Percentiles rank a stretch among this genome's conserved stretches.
Conservation (phyloP, 2,797 vertebrate species). For the Scolopax rusticola region DNA sequence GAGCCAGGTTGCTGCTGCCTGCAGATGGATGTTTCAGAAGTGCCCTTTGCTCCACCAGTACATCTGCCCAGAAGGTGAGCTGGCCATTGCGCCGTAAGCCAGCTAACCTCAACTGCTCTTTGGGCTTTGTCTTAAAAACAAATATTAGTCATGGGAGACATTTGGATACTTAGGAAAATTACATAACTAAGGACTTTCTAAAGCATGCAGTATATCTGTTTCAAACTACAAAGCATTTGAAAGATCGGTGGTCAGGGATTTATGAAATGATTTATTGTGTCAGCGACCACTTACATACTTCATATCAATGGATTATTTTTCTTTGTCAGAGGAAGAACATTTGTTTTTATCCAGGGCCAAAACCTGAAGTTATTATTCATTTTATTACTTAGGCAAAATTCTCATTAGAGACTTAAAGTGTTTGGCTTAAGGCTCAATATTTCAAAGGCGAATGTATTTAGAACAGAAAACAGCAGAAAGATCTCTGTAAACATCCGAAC, state of each 20-base stretch:
- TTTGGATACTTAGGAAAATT: background rate
- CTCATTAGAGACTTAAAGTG: background rate
- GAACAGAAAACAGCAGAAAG: constrained; percentile 18
- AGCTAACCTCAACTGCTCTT: background rate
- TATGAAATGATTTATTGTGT: background rate
- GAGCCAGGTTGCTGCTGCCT: background rate
- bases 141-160: background rate
- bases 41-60: background rate
- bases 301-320: background rate
- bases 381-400: constrained; percentile 17
- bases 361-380: constrained; percentile 20
- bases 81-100: rapidly evolving
- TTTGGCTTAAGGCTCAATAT: background rate
- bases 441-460: constrained; percentile 11
- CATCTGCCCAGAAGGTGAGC: background rate
- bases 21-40: background rate
- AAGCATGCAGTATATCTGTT: background rate
- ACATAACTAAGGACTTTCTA: background rate
- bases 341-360: constrained; percentile 26
- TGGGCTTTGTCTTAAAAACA: background rate
- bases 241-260: background rate
- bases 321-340: background rate
- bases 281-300: background rate
- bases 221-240: background rate
- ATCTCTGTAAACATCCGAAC: background rate